phyloP scores from a whole-genome alignment of 2,113 vertebrate genomes.

The Mesitornis unicolor region DNA sequence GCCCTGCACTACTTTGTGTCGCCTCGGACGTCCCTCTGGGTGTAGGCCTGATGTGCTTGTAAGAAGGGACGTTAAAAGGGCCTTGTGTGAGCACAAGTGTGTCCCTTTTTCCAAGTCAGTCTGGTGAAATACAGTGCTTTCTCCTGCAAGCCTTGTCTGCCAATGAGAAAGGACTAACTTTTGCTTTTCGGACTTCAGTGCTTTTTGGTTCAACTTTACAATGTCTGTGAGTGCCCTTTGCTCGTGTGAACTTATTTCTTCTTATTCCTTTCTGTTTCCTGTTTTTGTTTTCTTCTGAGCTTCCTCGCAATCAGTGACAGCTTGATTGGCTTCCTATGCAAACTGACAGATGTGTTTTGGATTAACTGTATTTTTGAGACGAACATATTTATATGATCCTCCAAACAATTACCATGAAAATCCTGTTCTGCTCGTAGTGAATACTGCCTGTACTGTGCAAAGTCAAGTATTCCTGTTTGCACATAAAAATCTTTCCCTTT shows the following conservation, averaged over 20 bases:
- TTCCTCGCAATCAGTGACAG: background rate
- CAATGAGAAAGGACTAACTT: background rate
- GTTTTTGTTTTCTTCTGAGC: background rate
- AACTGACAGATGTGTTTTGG: background rate
- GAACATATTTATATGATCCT: background rate
- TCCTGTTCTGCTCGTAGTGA: background rate
- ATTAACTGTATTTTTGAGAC: background rate
- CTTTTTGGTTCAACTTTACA: background rate
- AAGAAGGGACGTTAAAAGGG: background rate
- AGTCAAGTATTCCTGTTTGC: background rate
- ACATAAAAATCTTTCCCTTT: background rate
- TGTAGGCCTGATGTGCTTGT: background rate
- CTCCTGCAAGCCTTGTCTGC: background rate
- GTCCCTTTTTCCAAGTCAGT: background rate
- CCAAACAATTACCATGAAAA: background rate
- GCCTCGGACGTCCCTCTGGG: background rate
- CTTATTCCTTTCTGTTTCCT: background rate
- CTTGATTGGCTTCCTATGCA: background rate
- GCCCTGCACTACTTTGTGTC: background rate
- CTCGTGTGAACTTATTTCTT: background rate
- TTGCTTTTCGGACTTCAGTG: background rate
- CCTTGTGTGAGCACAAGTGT: background rate
- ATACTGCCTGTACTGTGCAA: background rate
- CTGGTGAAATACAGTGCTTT: background rate
- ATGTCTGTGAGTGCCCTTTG: background rate